Base-by-base conservation (phyloP, 2,113 vertebrate species). In the Charina bottae region DNA sequence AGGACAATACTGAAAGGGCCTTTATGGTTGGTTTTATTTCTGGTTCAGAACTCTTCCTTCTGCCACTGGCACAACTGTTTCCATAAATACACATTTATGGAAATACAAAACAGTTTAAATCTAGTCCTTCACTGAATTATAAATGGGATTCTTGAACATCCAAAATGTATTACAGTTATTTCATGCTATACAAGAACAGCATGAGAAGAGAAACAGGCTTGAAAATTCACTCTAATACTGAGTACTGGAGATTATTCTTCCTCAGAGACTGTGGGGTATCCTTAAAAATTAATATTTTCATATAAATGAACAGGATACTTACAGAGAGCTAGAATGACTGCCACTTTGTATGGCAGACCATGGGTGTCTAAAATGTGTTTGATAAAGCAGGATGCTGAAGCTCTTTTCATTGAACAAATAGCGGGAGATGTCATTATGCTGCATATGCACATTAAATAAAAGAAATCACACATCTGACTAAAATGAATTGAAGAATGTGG, bases 401-500 rank as follows among this genome's bases (percentile, higher is more conserved):
- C 83, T 93, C 96, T 96, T 95, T 97, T 93, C 94, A 92, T 95
- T 83, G 95, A 95, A 95, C 87, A 93, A 95, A 96, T 94, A 94
- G 87, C 88, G 93, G 92, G 83, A 89, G 92, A 92, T 28, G 23
- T 54, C 95, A 90, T 93, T 88, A 56, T 93, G 94, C 84, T 91
- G 94, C 94, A 97, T 95, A 87, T 26, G 93, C 85, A 55, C 90
- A 84, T 93, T 54, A 89, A 54, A 68, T 91, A 55, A 37, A 94
- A 62, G 95, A 78, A 78, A 95, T 93, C 92, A 95, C 91, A 90
- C 60, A 92, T 94, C 90, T 4, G 15, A 92, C 95, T 94, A 89
- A 96, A 97, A 95, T 93, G 93, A 88, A 96, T 93, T 94, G 94
- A 96, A 96, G 90, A 92, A 94, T 95, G 97, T 92, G 94, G 11